Evolutionary conservation across 92 coral and sea anemone genomes (phyloP), one percentile per base, ranked within the genome.

Genomic region (Heteractis magnifica): DNA sequence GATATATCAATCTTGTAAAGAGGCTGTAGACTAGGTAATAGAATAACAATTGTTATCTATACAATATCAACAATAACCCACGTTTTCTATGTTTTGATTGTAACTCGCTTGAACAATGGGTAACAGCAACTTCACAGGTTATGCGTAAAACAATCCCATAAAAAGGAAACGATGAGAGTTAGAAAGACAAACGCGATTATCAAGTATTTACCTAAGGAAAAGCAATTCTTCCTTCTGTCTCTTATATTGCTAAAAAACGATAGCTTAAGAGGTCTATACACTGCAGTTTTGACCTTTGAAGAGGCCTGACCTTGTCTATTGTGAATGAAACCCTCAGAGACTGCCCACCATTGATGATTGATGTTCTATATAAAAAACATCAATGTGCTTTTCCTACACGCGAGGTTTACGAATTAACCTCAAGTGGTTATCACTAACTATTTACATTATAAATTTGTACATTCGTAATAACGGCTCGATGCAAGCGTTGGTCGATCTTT

Each of bases 21-120:
- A 81, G 84, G 34, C 26, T 70, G 58, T 50, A 68, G 84, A 65
- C 51, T 68, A 68, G 76, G 68, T 56, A 14, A 55, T 68, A 68
- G n/a, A 34, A 68, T 15, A 20, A 81, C 84, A 81, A 81, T 81
- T 49, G 65, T 34, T 34, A 19, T 81, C 84, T 50, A 70, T 75
- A 81, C 84, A 81, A 81, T 49, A 15, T 60, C 10, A 81, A 81
- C 84, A 81, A 81, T 68, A 52, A 51, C 65, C 84, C 84, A 81
- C 84, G 84, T 81, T 68, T 81, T 81, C 50, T 51, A 59, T 14
- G 19, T 15, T 71, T 59, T 49, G 56, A 51, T 68, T 62, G 84
- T 81, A 79, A 79, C 70, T 71, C 76, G 77, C 13, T 21, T 26
- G 23, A 51, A 81, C 77, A 81, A 81, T 68, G n/a, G 84, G 15